Evolutionary conservation across 2,888 invertebrate genomes (phyloP).

Genomic region (Tanaodytes sp.): DNA sequence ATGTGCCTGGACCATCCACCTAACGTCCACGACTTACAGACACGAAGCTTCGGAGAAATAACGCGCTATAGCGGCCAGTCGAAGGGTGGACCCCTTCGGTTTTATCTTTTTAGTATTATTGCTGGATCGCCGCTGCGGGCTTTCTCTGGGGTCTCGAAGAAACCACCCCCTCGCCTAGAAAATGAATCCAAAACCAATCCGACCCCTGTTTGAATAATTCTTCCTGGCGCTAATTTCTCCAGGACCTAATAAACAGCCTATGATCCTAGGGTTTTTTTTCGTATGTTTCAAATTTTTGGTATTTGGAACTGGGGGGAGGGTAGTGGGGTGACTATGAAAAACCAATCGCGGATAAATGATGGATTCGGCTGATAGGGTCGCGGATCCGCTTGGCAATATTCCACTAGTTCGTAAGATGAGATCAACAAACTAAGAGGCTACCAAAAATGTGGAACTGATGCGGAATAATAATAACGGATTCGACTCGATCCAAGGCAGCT

Average conservation of each 20-base stretch:
- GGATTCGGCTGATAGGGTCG: constrained; percentile 12
- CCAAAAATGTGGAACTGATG: constrained; percentile 51
- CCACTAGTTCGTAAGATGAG: constrained; percentile 44
- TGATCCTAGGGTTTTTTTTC: too few species aligned
- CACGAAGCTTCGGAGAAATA: constrained; percentile 63
- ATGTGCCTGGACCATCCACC: constrained; percentile 58
- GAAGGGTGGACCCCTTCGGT: constrained; percentile 65
- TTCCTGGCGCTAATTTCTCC: neutral
- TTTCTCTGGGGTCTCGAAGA: constrained; percentile 29
- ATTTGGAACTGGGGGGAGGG: too few species aligned
- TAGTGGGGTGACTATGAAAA: too few species aligned
- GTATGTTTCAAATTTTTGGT: too few species aligned
- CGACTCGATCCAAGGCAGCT: constrained; percentile 13
- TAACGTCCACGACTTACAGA: constrained; percentile 65
- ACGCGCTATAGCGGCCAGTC: constrained; percentile 59
- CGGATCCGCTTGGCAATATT: constrained; percentile 36
- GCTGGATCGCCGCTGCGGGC: constrained; percentile 69
- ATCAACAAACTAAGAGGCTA: constrained; percentile 50
- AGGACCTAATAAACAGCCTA: too few species aligned
- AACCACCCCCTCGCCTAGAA: constrained; percentile 55
- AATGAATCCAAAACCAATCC: constrained; percentile 48
- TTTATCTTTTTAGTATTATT: constrained; percentile 73
- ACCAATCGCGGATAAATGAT: too few species aligned
- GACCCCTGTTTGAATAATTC: too few species aligned
- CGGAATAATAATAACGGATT: constrained; percentile 52